A percentile compares a stretch with the other conserved stretches of the same genome.
phyloP scores from a whole-genome alignment of 2,797 vertebrate species.

The Paramormyrops hopkinsi region DNA sequence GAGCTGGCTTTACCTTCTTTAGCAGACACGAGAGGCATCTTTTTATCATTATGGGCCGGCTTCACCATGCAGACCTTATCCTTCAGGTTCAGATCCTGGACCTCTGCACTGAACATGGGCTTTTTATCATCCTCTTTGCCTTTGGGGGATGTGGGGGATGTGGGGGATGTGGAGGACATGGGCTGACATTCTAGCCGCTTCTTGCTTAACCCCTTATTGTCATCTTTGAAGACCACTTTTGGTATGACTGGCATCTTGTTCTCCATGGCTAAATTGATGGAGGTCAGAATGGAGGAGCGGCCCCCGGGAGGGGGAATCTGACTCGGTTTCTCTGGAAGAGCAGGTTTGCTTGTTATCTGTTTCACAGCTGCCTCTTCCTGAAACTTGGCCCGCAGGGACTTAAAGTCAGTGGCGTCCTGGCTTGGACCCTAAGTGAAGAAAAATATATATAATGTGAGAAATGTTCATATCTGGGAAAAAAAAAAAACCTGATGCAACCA shows the following conservation, averaged over 20 bases:
- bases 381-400: slow-evolving; percentile 73
- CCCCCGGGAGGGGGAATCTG: slow-evolving; percentile 48
- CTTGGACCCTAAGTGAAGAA: slow-evolving; percentile 37
- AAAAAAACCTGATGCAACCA: not conserved
- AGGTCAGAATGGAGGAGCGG: slow-evolving; percentile 52
- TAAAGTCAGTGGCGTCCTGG: slow-evolving; percentile 69
- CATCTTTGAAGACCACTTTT: slow-evolving; percentile 61
- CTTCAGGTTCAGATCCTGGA: slow-evolving; percentile 41
- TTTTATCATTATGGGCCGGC: slow-evolving; percentile 41
- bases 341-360: slow-evolving; percentile 31
- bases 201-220: slow-evolving; percentile 44
- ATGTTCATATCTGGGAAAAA: not conserved
- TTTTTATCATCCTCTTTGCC: slow-evolving; percentile 32
- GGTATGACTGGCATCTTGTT: slow-evolving; percentile 31
- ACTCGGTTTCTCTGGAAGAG: slow-evolving; percentile 44
- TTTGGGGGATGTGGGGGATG: slow-evolving; percentile 14
- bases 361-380: slow-evolving; percentile 55
- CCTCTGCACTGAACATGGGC: not conserved
- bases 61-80: slow-evolving; percentile 36
- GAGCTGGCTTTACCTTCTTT: not conserved
- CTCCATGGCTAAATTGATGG: slow-evolving; percentile 46
- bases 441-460: not conserved
- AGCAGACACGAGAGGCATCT: slow-evolving; percentile 13
- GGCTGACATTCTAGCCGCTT: slow-evolving; percentile 35
- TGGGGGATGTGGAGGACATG: slow-evolving; percentile 9